Evolutionary conservation across 2,797 vertebrate species (phyloP).

Genomic region (Pogonophryne albipinna): DNA sequence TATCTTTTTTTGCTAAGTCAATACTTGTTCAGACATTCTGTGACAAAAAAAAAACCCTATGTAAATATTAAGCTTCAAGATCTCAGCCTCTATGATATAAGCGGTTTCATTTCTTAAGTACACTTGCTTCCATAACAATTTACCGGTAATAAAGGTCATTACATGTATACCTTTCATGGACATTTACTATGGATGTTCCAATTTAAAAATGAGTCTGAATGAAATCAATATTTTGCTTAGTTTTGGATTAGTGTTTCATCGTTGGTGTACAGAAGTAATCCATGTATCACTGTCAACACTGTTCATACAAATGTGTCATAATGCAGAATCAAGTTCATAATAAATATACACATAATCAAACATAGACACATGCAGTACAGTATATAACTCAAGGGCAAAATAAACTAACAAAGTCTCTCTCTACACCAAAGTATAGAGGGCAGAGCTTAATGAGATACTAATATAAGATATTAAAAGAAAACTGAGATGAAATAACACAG

Average conservation of each 20-base stretch:
- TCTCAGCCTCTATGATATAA: neutral
- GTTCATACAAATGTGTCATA: neutral
- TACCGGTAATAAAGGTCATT: neutral
- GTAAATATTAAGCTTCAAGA: neutral
- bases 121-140: neutral
- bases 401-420: no score
- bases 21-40: no score
- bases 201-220: neutral
- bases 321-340: neutral
- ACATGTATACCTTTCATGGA: neutral
- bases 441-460: no score
- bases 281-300: neutral
- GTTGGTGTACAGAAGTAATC: neutral
- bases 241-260: slow-evolving; percentile 3
- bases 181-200: neutral
- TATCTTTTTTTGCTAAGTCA: no score
- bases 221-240: neutral
- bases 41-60: neutral
- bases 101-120: neutral
- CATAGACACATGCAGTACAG: no score
- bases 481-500: no score
- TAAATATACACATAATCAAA: no score
- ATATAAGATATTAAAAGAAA: no score
- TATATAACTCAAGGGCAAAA: no score
- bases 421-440: no score